Conservation (phyloP, 23 tunicate genomes). For the Ciona savignyi region DNA sequence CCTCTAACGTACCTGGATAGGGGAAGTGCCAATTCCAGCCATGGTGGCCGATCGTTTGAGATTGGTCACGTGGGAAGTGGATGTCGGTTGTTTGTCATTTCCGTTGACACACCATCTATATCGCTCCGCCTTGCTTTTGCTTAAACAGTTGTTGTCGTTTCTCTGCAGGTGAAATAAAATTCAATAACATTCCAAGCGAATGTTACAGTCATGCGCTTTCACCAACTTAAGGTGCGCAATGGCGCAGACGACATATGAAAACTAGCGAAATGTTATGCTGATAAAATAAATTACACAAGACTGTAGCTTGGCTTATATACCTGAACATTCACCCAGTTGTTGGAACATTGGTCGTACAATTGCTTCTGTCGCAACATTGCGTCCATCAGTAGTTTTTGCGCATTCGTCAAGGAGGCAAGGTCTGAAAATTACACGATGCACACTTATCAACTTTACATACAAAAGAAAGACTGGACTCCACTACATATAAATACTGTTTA, state of each 20-base stretch:
- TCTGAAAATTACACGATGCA: constrained; percentile 13
- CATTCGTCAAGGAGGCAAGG: constrained; percentile 24
- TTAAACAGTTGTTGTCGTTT: constrained; percentile 84
- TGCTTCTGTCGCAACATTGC: constrained; percentile 78
- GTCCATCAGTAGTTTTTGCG: constrained; percentile 63
- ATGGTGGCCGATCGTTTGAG: constrained; percentile 16
- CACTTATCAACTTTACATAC: too few species aligned
- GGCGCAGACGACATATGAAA: too few species aligned
- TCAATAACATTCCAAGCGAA: too few species aligned
- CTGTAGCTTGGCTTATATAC: too few species aligned
- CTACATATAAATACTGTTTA: too few species aligned
- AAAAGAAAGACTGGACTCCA: too few species aligned
- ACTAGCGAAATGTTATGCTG: neutral
- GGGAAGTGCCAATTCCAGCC: constrained; percentile 35
- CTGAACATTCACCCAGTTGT: constrained; percentile 88
- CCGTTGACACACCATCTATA: constrained; percentile 91
- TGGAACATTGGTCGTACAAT: constrained; percentile 74
- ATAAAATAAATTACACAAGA: neutral
- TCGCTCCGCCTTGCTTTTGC: constrained; percentile 93
- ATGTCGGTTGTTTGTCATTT: constrained; percentile 3
- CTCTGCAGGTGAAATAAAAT: too few species aligned
- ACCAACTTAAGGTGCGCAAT: too few species aligned
- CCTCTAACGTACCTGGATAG: constrained; percentile 29
- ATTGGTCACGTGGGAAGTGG: neutral
- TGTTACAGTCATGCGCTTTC: too few species aligned